Conservation (phyloP, 2,797 vertebrate genomes). For the Babyrousa celebensis region DNA sequence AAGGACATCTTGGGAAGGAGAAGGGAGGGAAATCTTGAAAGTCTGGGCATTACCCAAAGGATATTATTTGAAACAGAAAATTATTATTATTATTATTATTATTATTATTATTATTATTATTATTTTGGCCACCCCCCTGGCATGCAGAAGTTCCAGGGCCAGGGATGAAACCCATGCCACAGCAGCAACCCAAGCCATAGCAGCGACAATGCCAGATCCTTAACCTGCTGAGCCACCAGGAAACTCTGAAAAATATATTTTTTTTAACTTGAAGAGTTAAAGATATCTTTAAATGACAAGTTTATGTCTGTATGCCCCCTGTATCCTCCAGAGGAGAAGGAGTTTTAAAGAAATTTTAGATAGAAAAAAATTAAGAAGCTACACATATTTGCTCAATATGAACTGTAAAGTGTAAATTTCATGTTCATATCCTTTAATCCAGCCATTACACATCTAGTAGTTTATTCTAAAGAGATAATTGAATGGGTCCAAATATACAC, state of each 20-base stretch:
- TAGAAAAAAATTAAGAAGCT: not conserved
- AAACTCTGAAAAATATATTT: not conserved
- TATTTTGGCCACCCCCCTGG: too few species aligned
- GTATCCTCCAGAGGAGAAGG: not conserved
- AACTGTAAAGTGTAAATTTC: slow-evolving; percentile 21
- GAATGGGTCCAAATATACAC: not conserved
- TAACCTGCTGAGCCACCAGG: too few species aligned
- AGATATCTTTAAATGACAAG: slow-evolving; percentile 19
- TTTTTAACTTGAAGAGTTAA: not conserved
- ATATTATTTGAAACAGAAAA: slow-evolving; percentile 56
- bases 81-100: not conserved
- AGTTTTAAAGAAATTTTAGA: not conserved
- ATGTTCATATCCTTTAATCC: not conserved
- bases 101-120: too few species aligned
- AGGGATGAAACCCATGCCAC: too few species aligned
- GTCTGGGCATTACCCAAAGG: not conserved
- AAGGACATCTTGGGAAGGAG: not conserved
- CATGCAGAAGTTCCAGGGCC: too few species aligned
- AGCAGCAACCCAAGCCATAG: too few species aligned
- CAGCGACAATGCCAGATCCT: too few species aligned
- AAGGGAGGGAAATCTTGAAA: not conserved
- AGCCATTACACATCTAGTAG: slow-evolving; percentile 20
- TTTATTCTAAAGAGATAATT: slow-evolving; percentile 64
- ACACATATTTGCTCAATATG: slow-evolving; percentile 9
- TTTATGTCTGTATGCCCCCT: slow-evolving; percentile 13